Percentiles rank a stretch among this genome's conserved stretches.
Conservation (phyloP, 2,113 vertebrate genomes). For the Epinephelus fuscoguttatus region DNA sequence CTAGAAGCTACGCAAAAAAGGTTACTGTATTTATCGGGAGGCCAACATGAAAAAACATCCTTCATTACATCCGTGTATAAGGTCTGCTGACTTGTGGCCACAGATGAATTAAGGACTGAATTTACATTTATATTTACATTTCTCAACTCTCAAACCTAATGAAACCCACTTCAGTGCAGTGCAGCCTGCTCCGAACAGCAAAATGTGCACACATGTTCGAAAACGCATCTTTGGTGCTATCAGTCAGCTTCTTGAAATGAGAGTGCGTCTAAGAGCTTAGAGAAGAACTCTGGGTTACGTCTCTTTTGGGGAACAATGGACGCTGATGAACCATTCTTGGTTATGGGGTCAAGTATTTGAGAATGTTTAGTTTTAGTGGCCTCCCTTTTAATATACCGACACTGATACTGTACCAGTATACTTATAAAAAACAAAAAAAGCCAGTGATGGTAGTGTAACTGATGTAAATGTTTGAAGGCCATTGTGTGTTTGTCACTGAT, state of each 20-base stretch:
- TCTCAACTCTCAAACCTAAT: neutral
- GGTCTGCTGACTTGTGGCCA: neutral
- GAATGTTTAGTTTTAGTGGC: neutral
- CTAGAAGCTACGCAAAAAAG: too few species aligned
- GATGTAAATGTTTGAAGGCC: slow-evolving; percentile 28
- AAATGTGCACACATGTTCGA: neutral
- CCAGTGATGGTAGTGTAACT: neutral
- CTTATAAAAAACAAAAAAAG: neutral
- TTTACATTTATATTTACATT: slow-evolving; percentile 17
- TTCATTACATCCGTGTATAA: too few species aligned
- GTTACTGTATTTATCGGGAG: neutral
- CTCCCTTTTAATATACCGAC: neutral
- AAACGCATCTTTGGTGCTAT: slow-evolving; percentile 45
- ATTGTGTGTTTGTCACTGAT: slow-evolving; percentile 13
- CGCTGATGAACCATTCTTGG: neutral
- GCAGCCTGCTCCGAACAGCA: neutral
- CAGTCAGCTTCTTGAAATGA: neutral
- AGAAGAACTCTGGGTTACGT: neutral
- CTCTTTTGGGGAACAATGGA: neutral
- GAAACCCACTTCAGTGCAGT: neutral
- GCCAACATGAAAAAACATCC: neutral
- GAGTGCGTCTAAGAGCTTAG: neutral
- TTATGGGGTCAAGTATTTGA: neutral
- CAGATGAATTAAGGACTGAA: neutral
- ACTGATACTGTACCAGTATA: too few species aligned